Base-by-base conservation (phyloP, 2,888 invertebrate genomes). In the Cenopis cana region DNA sequence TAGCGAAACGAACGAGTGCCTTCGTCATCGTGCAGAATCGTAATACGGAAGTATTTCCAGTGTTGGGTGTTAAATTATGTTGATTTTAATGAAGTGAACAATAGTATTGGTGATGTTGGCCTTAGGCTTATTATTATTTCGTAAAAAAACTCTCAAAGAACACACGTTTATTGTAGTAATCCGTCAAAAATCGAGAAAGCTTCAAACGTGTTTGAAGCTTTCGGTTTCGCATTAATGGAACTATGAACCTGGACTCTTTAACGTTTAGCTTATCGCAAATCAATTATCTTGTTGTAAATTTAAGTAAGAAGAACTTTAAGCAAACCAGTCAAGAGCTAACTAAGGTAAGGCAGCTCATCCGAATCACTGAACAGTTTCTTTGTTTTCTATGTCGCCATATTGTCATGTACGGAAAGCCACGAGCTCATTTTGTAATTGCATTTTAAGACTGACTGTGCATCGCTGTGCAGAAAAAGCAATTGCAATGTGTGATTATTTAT, bases 201-300 rank as follows among this genome's bases (percentile, higher is more conserved):
- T 97, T 97, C 97, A 97, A 97, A 95, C 95, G 94, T 95, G 95
- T 96, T 97, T 97, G 97, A 97, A 97, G 97, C 97, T 97, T 97
- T 97, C 97, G 96, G 95, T 95, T 96, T 95, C 95, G 96, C 95
- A 95, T 96, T 96, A 95, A 96, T 96, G 97, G 97, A 98, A 98
- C 97, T 98, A 98, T 98, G 98, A 98, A 98, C 97, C 98, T 98
- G 96, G 98, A 98, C 96, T 97, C 98, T 96, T 96, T 98, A 96
- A 98, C 97, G 95, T 97, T 98, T 96, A 97, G 98, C 96, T 97
- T 98, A 96, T 97, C 98, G 96, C 98, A 98, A 97, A 98, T 99
- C 95, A 97, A 97, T 97, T 97, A 97, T 96, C 97, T 98, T 94
- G 97, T 98, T 95, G 96, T 96, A 94, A 97, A 97, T 95, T 96